These are phyloP conservation scores for Astatoreochromis straeleni DNA, from an alignment of 2,113 vertebrate species.

Conservation along the genomic window DNA sequence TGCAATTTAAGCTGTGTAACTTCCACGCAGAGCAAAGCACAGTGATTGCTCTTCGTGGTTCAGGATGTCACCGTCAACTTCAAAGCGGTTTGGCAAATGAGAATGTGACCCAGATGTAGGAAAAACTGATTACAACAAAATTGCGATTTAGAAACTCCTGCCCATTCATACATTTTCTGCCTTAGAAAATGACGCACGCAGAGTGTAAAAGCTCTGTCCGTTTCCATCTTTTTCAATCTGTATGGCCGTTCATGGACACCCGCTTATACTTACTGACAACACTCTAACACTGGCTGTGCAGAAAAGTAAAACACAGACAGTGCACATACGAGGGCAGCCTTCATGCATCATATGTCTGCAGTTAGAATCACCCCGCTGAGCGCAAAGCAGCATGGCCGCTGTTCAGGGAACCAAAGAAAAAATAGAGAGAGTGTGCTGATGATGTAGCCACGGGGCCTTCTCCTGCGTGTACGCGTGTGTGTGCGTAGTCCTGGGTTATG, in stretches of 20 bases:
- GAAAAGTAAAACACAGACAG: background rate
- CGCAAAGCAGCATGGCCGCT: constrained; percentile 32
- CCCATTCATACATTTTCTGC: background rate
- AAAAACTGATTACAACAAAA: background rate
- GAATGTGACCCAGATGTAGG: background rate
- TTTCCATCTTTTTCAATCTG: background rate
- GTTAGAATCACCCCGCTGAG: constrained; percentile 7
- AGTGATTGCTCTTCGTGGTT: background rate
- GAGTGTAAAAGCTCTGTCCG: background rate
- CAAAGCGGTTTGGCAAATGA: background rate
- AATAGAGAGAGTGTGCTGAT: constrained; percentile 24
- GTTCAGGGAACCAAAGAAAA: constrained; percentile 14
- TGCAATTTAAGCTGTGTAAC: background rate
- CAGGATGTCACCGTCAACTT: background rate
- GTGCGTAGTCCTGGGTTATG: constrained; percentile 1
- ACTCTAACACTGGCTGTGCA: background rate
- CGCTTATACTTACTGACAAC: background rate
- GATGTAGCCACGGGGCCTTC: constrained; percentile 46
- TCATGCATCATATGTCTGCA: constrained; percentile 11
- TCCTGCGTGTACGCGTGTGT: background rate
- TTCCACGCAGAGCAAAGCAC: background rate
- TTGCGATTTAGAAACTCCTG: background rate
- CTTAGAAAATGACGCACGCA: background rate
- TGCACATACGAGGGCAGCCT: background rate
- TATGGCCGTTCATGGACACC: background rate